Evolutionary conservation across 2,888 invertebrate genomes (phyloP), one percentile per base, ranked within the genome.

Genomic region (Abrostola triplasia): DNA sequence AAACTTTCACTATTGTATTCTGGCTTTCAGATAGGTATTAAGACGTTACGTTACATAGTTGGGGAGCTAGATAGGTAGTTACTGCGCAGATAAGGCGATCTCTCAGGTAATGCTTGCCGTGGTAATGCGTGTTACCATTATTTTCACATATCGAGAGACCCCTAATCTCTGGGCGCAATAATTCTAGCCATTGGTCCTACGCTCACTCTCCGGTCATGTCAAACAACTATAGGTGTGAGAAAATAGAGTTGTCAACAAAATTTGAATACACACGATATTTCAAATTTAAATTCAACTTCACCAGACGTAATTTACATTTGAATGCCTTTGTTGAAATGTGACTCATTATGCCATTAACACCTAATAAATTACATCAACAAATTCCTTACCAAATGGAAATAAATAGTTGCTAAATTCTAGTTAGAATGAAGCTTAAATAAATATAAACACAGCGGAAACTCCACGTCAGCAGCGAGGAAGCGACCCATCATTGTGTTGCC

Each of bases 401-500:
- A 76, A 57, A 65, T 54, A 51, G 56, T 41, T 47, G 13, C 35
- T 49, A 48, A 37, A 71, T 71, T 65, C 50, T 51, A 56, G 44
- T 49, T 56, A 59, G 36, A 70, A 56, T 64, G 42, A 51, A 37
- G 40, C 40, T 55, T 35, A 40, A 51, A 65, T 65, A 71, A 59
- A 71, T 54, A 65, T 69, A 65, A 71, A 76, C 61, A 57, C 10
- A 63, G 63, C 73, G 63, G 68, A 73, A 76, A 11, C 51, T 49
- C 11, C 12, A 67, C 52, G 73, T 58, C 62, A 47, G 44, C 48
- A 49, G 37, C 37, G 64, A 68, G 59, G 77, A 74, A 73, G n/a
- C 55, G 11, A 58, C 38, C 67, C 40, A 55, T 73, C 67, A 52
- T 50, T 58, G 61, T 41, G 40, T 50, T 67, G 48, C 48, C 13